Evolutionary conservation across 2,888 invertebrate genomes (phyloP), one percentile per base, ranked within the genome.

Genomic region (Pharmacophagus antenor): DNA sequence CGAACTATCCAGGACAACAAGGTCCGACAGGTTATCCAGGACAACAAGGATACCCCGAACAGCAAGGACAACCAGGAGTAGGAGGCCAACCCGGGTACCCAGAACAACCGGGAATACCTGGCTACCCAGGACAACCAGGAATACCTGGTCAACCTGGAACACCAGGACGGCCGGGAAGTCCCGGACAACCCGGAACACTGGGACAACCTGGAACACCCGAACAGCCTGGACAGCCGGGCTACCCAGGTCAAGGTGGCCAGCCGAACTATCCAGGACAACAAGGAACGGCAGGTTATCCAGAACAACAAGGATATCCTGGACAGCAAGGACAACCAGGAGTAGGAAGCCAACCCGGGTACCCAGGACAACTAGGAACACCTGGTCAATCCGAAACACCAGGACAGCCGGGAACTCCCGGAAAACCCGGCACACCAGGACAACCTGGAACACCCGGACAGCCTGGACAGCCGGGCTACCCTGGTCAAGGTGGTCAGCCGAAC

Each of bases 381-480:
- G 68, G 70, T 17, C 56, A 69, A 7, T 70, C 70, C 17, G 70
- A 67, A n/a, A 4, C 65, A 64, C 69, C 67, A 8, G 64, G 64
- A 1, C n/a, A 10, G n/a, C 73, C 68, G 15, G 74, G 72, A 49
- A 60, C 65, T 0, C 70, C 70, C 7, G 71, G 72, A 1, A 44
- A 48, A 8, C 54, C 65, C 25, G 65, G 66, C 64, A 49, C 62
- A 15, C 59, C 62, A 0, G 85, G 78, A 2, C 72, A 73, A 6
- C 85, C 85, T 0, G 90, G 84, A 12, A 84, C 70, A 23, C 93
- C 93, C 31, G 89, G 64, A 1, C 23, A 61, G 1, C 67, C 68
- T 12, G 67, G 67, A 2, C 23, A 61, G 5, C 65, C 66, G 37
- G 65, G 65, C 2, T 56, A 65, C 0, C 67, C 68, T 22, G 66